phyloP scores from a whole-genome alignment of 2,797 vertebrate genomes.

The Hemitrygon akajei region DNA sequence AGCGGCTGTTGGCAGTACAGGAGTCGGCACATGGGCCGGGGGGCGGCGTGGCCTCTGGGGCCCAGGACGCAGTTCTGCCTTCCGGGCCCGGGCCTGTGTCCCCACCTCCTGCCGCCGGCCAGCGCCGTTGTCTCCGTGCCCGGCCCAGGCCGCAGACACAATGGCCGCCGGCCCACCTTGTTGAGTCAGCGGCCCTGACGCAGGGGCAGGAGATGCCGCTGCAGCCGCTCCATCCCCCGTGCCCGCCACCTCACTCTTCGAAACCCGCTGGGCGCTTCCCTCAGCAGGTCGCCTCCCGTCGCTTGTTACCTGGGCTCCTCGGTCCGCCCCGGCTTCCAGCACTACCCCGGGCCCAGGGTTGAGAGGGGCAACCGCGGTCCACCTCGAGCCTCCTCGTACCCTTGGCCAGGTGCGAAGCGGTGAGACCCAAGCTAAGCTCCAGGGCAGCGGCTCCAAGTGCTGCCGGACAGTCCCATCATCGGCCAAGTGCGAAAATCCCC shows the following conservation, averaged over 20 bases:
- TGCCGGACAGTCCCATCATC: background rate
- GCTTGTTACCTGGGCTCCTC: background rate
- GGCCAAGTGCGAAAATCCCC: background rate
- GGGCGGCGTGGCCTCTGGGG: background rate
- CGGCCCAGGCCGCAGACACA: background rate
- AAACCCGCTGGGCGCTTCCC: background rate
- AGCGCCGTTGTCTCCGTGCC: background rate
- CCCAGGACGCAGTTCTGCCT: background rate
- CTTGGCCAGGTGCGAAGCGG: too few relatives aligned
- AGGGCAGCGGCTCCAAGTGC: background rate
- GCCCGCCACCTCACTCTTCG: background rate
- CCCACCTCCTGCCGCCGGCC: background rate
- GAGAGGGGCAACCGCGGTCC: too few relatives aligned
- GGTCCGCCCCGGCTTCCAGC: background rate
- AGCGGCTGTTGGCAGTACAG: background rate
- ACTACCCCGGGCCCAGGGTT: background rate
- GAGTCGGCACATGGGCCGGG: background rate
- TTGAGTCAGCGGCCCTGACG: background rate
- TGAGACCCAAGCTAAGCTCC: background rate
- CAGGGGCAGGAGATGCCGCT: background rate
- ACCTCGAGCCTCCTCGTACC: background rate
- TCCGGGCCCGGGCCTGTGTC: too few relatives aligned
- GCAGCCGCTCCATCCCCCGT: background rate
- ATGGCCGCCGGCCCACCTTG: background rate
- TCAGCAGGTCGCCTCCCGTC: too few relatives aligned